Percentiles rank a stretch among this genome's conserved stretches.
Evolutionary conservation across 2,888 invertebrate genomes (phyloP).

Genomic region (Barypeithes pellucidus): DNA sequence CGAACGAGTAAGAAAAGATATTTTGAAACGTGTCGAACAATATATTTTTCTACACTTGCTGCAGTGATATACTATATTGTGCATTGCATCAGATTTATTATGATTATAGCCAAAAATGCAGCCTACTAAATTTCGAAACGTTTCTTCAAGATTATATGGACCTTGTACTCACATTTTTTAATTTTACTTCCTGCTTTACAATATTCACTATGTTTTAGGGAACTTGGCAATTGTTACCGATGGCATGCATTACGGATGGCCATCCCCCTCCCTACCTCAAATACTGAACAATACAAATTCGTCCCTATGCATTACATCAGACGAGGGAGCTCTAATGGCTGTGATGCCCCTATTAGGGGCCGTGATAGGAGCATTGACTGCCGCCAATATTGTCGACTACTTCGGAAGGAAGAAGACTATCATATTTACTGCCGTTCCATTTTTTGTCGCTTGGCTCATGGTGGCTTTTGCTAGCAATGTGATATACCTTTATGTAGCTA

Average conservation of each 20-base stretch:
- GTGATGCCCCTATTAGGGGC: constrained; percentile 79
- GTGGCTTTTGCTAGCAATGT: constrained; percentile 76
- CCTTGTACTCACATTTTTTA: too few relatives aligned
- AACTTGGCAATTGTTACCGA: constrained; percentile 65
- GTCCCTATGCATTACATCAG: constrained; percentile 67
- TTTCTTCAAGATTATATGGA: too few relatives aligned
- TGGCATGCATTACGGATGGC: constrained; percentile 74
- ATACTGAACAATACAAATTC: constrained; percentile 67
- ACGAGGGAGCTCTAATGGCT: constrained; percentile 77
- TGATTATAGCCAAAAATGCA: too few relatives aligned
- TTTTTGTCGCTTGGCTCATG: constrained; percentile 78
- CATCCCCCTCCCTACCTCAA: constrained; percentile 75
- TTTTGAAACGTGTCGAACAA: too few relatives aligned
- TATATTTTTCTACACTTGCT: too few relatives aligned
- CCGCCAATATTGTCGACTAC: constrained; percentile 77
- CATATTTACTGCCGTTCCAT: constrained; percentile 75
- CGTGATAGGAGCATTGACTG: constrained; percentile 75
- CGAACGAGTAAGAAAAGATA: too few relatives aligned
- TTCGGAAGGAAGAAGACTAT: constrained; percentile 81
- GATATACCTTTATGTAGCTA: constrained; percentile 73
- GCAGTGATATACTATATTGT: too few relatives aligned
- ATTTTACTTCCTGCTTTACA: too few relatives aligned
- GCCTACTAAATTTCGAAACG: too few relatives aligned
- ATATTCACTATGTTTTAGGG: too few relatives aligned
- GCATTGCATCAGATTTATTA: too few relatives aligned